phyloP scores from a whole-genome alignment of 2,113 vertebrate genomes.

The Cheirogaleus medius region DNA sequence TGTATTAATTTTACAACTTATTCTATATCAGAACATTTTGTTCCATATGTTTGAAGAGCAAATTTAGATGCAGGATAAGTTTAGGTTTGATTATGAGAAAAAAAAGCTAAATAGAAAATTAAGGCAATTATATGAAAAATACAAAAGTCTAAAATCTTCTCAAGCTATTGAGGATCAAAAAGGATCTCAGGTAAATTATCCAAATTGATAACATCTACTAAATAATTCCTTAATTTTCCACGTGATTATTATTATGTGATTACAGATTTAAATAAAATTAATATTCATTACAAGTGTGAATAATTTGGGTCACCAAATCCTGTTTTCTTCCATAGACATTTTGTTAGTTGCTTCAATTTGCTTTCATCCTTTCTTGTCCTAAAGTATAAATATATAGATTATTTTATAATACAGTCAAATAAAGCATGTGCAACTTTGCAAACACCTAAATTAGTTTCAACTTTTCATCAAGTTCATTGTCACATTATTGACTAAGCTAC shows the following conservation, averaged over 20 bases:
- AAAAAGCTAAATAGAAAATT: background rate
- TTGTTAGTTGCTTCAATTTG: background rate
- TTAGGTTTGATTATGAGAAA: background rate
- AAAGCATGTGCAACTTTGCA: background rate
- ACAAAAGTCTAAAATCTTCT: background rate
- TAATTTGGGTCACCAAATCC: background rate
- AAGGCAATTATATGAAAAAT: constrained; percentile 1
- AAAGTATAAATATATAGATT: background rate
- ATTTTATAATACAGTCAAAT: background rate
- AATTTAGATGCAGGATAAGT: background rate
- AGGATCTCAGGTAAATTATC: background rate
- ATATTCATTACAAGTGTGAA: background rate
- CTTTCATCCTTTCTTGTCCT: background rate
- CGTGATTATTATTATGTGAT: background rate
- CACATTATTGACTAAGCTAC: background rate
- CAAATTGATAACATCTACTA: constrained; percentile 2
- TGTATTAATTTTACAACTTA: background rate
- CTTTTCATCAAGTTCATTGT: background rate
- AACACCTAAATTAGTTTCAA: background rate
- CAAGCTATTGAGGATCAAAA: background rate
- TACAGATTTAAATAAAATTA: constrained; percentile 14
- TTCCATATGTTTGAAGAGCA: background rate
- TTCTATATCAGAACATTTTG: background rate
- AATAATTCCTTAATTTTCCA: background rate
- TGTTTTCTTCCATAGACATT: background rate